phyloP scores from a whole-genome alignment of 2,888 invertebrate species.

The Himalopsyche japonica region DNA sequence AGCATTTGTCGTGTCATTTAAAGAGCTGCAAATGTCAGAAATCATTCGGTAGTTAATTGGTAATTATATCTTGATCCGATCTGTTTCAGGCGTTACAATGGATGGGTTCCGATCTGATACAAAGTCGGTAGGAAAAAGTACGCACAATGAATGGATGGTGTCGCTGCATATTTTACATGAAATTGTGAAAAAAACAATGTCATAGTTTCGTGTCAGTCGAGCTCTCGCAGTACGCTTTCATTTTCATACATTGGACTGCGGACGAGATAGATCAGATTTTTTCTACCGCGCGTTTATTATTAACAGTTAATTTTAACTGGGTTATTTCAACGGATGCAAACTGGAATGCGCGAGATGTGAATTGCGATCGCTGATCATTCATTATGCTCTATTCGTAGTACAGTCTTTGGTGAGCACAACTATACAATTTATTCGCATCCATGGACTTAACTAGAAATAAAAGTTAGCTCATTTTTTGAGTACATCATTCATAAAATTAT shows the following conservation, averaged over 20 bases:
- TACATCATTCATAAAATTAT: neutral
- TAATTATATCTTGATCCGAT: neutral
- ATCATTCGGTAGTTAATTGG: neutral
- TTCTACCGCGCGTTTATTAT: constrained; percentile 4
- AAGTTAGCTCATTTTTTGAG: neutral
- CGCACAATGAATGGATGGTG: neutral
- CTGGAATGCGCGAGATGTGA: constrained; percentile 13
- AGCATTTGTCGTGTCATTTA: too few relatives aligned
- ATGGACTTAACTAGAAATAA: too few relatives aligned
- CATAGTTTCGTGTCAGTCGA: neutral
- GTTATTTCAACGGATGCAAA: constrained; percentile 26
- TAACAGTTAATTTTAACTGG: constrained; percentile 20
- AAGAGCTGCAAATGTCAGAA: too few relatives aligned
- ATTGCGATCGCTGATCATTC: neutral
- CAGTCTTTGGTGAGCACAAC: neutral
- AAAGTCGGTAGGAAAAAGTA: neutral
- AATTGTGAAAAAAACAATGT: neutral
- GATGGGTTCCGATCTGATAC: neutral
- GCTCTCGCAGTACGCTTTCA: neutral
- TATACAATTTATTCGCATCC: neutral
- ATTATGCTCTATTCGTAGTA: neutral
- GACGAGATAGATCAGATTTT: neutral
- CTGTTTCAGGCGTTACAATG: neutral
- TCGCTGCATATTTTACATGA: neutral
- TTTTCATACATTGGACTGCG: neutral